Conservation (phyloP, 1,140 invertebrate genomes). For the Cyphomyrmex costatus region DNA sequence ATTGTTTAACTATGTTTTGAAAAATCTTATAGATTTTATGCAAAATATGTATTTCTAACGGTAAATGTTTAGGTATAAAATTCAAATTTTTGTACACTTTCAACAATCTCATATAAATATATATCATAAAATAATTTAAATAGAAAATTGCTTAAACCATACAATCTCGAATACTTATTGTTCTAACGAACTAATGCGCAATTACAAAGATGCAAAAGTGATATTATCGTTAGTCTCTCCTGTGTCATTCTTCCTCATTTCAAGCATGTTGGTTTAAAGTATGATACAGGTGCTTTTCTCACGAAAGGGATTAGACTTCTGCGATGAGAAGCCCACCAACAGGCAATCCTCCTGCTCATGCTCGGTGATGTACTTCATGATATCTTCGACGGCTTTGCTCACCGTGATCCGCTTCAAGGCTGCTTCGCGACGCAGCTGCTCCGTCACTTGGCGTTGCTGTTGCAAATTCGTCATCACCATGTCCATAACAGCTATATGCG, state of each 20-base stretch:
- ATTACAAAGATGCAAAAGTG: background rate
- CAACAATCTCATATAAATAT: constrained; percentile 26
- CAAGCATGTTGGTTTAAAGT: constrained; percentile 87
- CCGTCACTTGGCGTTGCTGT: constrained; percentile 96
- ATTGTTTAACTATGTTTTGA: background rate
- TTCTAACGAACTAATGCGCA: background rate
- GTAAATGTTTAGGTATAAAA: background rate
- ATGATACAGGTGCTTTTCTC: constrained; percentile 97
- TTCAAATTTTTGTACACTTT: background rate
- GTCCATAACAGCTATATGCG: constrained; percentile 89
- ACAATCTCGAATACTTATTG: background rate
- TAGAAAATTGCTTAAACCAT: constrained; percentile 34
- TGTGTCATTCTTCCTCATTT: constrained; percentile 25
- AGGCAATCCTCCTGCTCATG: constrained; percentile 98
- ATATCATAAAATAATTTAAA: constrained; percentile 54
- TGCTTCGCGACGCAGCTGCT: constrained; percentile 97
- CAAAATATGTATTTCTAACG: constrained; percentile 4
- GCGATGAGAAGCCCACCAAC: constrained; percentile 97
- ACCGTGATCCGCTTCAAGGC: constrained; percentile 94
- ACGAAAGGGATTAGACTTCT: constrained; percentile 98
- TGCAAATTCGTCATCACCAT: constrained; percentile 96
- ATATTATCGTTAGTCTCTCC: background rate
- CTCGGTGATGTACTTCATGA: constrained; percentile 97
- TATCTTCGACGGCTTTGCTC: constrained; percentile 96
- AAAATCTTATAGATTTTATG: background rate